These are phyloP conservation scores for Corydoras sp. DNA, from an alignment of 2,113 vertebrate genomes.

Conservation along the genomic window DNA sequence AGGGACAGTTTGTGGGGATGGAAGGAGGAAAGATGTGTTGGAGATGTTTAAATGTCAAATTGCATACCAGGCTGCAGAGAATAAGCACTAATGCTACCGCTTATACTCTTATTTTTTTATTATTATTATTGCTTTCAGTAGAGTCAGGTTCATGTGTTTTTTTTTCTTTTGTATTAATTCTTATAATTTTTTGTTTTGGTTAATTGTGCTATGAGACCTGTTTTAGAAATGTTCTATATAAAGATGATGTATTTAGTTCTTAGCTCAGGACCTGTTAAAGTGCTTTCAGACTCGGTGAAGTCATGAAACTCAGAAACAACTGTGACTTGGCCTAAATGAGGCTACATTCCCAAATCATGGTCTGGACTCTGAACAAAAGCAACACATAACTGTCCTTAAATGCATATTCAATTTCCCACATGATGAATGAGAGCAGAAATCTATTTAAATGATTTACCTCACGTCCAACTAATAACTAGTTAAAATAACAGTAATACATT, in stretches of 20 bases:
- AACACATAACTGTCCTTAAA: neutral
- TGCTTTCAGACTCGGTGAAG: constrained; percentile 16
- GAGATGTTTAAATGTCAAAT: neutral
- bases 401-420: neutral
- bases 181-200: too few relatives aligned
- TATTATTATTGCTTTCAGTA: too few relatives aligned
- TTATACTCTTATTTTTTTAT: too few relatives aligned
- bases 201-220: too few relatives aligned
- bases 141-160: too few relatives aligned
- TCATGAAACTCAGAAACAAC: neutral
- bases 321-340: constrained; percentile 10
- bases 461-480: too few relatives aligned
- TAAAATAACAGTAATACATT: neutral
- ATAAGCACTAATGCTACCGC: constrained; percentile 31
- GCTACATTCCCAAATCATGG: neutral
- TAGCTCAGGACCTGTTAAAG: constrained; percentile 3
- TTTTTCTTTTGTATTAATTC: too few relatives aligned
- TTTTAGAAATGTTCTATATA: too few relatives aligned
- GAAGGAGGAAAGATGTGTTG: neutral
- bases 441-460: too few relatives aligned
- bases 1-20: too few relatives aligned
- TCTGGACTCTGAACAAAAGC: constrained; percentile 15
- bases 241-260: too few relatives aligned
- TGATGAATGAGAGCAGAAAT: too few relatives aligned
- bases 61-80: constrained; percentile 21